Evolutionary conservation across 2,888 invertebrate genomes (phyloP).

Genomic region (Eupithecia abbreviata): DNA sequence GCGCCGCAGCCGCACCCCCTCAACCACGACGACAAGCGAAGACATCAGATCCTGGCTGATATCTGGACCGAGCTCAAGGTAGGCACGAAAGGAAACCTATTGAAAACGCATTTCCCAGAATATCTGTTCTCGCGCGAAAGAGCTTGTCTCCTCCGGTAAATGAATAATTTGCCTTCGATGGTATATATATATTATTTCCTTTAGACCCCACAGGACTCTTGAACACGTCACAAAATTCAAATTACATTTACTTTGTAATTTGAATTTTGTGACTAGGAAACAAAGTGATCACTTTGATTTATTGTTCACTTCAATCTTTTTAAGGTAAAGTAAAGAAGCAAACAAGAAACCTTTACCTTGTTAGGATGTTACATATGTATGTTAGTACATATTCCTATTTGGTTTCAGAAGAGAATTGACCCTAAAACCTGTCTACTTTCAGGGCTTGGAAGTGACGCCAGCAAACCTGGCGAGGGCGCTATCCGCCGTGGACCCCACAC

Average conservation of each 20-base stretch:
- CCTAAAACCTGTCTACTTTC: slow-evolving; percentile 37
- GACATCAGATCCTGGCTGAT: slow-evolving; percentile 85
- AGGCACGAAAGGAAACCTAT: slow-evolving; percentile 17
- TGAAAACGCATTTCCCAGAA: background rate
- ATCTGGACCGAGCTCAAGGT: slow-evolving; percentile 86
- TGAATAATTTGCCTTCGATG: background rate
- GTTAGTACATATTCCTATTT: too few relatives aligned
- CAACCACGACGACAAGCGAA: slow-evolving; percentile 85
- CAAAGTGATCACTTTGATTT: too few relatives aligned
- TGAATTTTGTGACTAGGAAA: too few relatives aligned
- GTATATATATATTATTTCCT: too few relatives aligned
- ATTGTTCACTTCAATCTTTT: too few relatives aligned
- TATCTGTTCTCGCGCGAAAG: background rate
- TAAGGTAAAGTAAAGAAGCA: too few relatives aligned
- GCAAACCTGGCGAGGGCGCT: slow-evolving; percentile 85
- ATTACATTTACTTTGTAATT: too few relatives aligned
- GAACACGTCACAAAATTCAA: too few relatives aligned
- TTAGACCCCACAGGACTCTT: too few relatives aligned
- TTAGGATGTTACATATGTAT: too few relatives aligned
- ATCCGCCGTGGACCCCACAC: slow-evolving; percentile 86
- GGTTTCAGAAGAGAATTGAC: background rate
- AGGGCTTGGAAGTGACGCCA: slow-evolving; percentile 86
- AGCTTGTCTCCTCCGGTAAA: background rate
- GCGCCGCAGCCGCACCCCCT: slow-evolving; percentile 80
- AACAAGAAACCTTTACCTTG: too few relatives aligned